Evolutionary conservation across 2,113 vertebrate genomes (phyloP).

Genomic region (Grammomys surdaster): DNA sequence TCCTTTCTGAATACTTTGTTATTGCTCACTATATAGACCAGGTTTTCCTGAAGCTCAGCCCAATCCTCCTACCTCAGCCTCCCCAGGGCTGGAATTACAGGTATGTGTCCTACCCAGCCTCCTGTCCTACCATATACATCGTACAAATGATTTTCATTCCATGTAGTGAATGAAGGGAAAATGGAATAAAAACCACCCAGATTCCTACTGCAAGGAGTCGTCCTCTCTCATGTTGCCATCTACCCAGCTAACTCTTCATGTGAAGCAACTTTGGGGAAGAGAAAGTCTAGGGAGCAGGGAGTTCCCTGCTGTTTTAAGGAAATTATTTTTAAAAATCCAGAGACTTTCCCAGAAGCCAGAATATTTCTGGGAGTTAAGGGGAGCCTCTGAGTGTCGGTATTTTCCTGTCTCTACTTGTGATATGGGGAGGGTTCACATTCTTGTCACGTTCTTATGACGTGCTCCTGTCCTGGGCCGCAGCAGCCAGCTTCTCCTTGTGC

Average conservation of each 20-base stretch:
- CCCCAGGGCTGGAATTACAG: neutral
- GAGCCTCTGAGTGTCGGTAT: neutral
- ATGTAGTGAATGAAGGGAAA: neutral
- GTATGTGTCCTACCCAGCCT: neutral
- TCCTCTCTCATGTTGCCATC: neutral
- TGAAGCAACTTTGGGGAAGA: neutral
- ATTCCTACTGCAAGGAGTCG: neutral
- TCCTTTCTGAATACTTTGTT: neutral
- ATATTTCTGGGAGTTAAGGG: neutral
- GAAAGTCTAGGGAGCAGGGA: neutral
- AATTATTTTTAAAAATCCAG: conserved; percentile 50
- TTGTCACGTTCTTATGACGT: no score
- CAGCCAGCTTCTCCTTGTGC: neutral
- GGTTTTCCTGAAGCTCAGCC: neutral
- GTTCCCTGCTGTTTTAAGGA: neutral
- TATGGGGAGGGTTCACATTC: neutral
- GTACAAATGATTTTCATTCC: neutral
- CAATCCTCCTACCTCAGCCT: neutral
- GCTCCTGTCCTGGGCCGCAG: neutral
- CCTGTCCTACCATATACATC: neutral
- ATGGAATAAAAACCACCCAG: conserved; percentile 28
- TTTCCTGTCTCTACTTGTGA: neutral
- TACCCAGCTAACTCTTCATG: neutral
- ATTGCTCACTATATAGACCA: neutral
- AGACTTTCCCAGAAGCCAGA: conserved; percentile 40